Evolutionary conservation across 2,113 vertebrate genomes (phyloP).

Genomic region (Telmatochromis bifrenatus): DNA sequence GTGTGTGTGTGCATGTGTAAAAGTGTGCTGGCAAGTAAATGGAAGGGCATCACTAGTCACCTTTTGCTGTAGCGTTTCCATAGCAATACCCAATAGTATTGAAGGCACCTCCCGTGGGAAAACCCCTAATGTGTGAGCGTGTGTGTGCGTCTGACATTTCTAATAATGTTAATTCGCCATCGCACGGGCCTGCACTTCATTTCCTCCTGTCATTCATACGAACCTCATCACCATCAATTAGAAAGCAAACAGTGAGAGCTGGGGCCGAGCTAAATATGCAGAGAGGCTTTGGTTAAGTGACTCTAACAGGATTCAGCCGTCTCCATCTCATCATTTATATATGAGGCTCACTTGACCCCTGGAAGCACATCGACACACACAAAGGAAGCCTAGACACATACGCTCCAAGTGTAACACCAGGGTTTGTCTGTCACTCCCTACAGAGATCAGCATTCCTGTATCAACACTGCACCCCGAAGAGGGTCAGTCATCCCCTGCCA

Average conservation of each 20-base stretch:
- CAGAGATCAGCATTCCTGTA: conserved; percentile 65
- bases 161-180: conserved; percentile 4
- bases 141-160: conserved; percentile 3
- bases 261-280: background rate
- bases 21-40: background rate
- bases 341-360: background rate
- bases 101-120: conserved; percentile 14
- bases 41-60: conserved; percentile 6
- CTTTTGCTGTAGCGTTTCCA: conserved; percentile 39
- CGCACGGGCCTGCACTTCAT: background rate
- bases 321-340: background rate
- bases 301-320: background rate
- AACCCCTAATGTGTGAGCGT: background rate
- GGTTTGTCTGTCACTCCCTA: background rate
- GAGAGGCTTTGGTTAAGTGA: background rate
- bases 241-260: background rate
- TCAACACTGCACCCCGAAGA: conserved; percentile 50
- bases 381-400: background rate
- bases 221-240: conserved; percentile 20
- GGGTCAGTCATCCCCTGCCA: conserved; percentile 41
- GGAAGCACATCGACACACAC: background rate
- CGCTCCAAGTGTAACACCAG: background rate
- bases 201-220: conserved; percentile 15
- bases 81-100: conserved; percentile 41
- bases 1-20: background rate